A percentile compares a stretch with the other conserved stretches of the same genome.
These are phyloP conservation scores for Symphodus melops DNA, from an alignment of 2,113 vertebrate genomes.

Conservation along the genomic window DNA sequence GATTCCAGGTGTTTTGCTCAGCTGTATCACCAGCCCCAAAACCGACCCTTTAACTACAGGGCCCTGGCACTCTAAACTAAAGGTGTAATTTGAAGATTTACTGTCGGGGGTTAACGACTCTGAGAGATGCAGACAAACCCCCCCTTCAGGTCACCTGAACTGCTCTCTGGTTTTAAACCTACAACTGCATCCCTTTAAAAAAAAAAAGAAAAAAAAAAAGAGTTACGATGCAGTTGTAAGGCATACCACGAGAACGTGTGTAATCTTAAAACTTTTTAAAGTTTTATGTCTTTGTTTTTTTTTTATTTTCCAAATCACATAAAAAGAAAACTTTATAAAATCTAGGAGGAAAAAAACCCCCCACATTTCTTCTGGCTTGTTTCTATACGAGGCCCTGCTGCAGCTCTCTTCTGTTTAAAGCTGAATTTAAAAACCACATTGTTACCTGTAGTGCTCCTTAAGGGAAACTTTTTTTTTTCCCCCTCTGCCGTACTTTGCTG, in stretches of 20 bases:
- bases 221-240: conserved; percentile 5
- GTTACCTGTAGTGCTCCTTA: background rate
- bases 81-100: conserved; percentile 70
- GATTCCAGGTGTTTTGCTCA: conserved; percentile 81
- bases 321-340: background rate
- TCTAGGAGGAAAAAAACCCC: too few species aligned
- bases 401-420: conserved; percentile 1
- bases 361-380: too few species aligned
- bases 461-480: conserved; percentile 7
- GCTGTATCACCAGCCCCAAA: conserved; percentile 61
- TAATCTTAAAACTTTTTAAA: background rate
- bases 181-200: background rate
- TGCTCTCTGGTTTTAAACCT: conserved; percentile 17
- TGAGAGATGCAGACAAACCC: conserved; percentile 18
- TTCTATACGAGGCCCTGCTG: background rate
- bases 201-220: too few species aligned
- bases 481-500: conserved; percentile 10
- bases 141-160: conserved; percentile 45
- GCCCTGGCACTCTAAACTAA: conserved; percentile 35
- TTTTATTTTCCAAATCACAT: conserved; percentile 5
- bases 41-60: conserved; percentile 65
- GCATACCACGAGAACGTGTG: background rate
- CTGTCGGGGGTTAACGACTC: conserved; percentile 29
- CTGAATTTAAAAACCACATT: background rate
- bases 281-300: background rate